phyloP scores from a whole-genome alignment of 2,113 vertebrate genomes.

The Microcebus ravelobensis region DNA sequence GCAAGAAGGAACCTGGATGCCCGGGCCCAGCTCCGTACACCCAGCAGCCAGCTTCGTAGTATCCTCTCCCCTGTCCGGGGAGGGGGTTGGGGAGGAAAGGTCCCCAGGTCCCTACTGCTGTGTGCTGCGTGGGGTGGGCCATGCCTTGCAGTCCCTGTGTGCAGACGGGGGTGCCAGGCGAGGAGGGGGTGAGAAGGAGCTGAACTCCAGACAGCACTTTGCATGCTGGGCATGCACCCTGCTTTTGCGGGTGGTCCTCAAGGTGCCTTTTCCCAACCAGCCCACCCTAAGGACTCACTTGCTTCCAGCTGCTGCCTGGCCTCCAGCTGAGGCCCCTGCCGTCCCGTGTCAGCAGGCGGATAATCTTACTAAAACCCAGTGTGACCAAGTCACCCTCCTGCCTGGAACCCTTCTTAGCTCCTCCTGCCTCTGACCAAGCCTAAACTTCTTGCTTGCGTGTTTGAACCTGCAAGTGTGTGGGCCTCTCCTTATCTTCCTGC shows the following conservation, averaged over 20 bases:
- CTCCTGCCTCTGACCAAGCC: rapidly evolving
- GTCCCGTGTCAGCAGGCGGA: background rate
- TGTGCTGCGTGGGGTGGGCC: rapidly evolving
- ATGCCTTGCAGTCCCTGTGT: too few relatives aligned
- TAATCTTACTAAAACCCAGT: background rate
- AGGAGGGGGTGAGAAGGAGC: background rate
- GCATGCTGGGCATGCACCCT: rapidly evolving
- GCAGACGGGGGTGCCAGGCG: too few relatives aligned
- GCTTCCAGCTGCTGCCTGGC: background rate
- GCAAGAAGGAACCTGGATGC: background rate
- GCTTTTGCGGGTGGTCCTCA: too few relatives aligned
- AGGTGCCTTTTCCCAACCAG: rapidly evolving
- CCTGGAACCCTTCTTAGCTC: rapidly evolving
- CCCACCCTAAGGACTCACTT: too few relatives aligned
- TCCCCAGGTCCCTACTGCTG: too few relatives aligned
- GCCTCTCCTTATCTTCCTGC: background rate
- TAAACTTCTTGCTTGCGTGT: background rate
- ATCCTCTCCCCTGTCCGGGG: background rate
- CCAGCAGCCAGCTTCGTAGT: too few relatives aligned
- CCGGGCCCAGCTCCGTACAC: too few relatives aligned
- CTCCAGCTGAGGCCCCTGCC: background rate
- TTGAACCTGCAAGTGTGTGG: rapidly evolving
- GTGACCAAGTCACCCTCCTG: rapidly evolving
- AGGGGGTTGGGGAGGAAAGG: background rate
- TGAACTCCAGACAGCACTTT: too few relatives aligned